Evolutionary conservation across 2,113 vertebrate species (phyloP).

Genomic region (Erpornis zantholeuca): DNA sequence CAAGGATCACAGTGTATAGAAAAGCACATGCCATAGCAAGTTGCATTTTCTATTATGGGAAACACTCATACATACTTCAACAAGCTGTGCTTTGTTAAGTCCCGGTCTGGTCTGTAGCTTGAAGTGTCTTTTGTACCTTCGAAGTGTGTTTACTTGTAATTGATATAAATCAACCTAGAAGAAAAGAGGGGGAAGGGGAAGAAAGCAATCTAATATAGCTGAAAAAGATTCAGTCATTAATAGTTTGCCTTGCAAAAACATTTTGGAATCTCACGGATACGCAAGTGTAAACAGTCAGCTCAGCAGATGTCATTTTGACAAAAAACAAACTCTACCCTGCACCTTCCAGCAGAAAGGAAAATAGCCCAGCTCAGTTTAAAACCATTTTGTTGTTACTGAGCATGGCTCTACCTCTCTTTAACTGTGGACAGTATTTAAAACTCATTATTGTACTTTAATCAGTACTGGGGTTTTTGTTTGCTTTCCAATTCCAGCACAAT

Average conservation of each 20-base stretch:
- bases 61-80: conserved; percentile 77
- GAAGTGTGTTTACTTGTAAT: conserved; percentile 85
- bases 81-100: conserved; percentile 86
- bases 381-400: neutral
- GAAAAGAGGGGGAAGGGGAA: neutral
- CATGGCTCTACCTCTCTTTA: neutral
- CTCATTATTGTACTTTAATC: neutral
- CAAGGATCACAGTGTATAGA: neutral
- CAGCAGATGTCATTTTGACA: neutral
- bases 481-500: fast-evolving
- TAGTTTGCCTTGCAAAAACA: fast-evolving
- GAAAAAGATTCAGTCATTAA: neutral
- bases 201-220: neutral
- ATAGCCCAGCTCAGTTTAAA: neutral
- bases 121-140: conserved; percentile 86
- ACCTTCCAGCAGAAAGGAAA: neutral
- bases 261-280: neutral
- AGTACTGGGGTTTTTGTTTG: neutral
- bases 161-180: conserved; percentile 84
- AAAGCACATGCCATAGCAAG: neutral
- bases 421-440: neutral
- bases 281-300: neutral
- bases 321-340: neutral
- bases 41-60: conserved; percentile 1
- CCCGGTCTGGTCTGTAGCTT: conserved; percentile 84